Conservation (phyloP, 2,888 invertebrate genomes). For the Drosophila aldrichi region DNA sequence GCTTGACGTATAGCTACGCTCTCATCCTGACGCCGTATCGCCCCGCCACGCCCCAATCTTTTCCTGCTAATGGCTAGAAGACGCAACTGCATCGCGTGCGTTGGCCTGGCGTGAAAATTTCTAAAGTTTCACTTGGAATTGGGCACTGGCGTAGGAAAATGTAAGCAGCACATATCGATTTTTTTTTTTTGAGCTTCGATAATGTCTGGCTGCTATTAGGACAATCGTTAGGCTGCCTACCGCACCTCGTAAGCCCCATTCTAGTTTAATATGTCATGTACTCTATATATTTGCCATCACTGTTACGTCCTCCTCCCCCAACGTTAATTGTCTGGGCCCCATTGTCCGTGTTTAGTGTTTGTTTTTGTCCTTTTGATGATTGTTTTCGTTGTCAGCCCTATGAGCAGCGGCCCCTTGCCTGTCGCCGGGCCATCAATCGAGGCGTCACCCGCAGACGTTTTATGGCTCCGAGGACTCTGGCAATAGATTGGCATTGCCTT, state of each 20-base stretch:
- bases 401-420: slow-evolving; percentile 25
- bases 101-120: slow-evolving; percentile 52
- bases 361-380: slow-evolving; percentile 54
- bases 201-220: slow-evolving; percentile 39
- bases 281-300: slow-evolving; percentile 30
- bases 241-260: background rate
- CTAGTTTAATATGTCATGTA: slow-evolving; percentile 14
- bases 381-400: slow-evolving; percentile 54
- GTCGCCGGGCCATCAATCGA: slow-evolving; percentile 35
- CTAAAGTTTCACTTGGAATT: slow-evolving; percentile 49
- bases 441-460: slow-evolving; percentile 27
- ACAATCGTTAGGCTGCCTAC: slow-evolving; percentile 9
- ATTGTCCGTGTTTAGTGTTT: slow-evolving; percentile 37
- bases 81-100: slow-evolving; percentile 64
- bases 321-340: slow-evolving; percentile 21
- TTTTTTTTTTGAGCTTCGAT: slow-evolving; percentile 36
- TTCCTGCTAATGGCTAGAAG: background rate
- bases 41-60: background rate
- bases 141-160: slow-evolving; percentile 8
- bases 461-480: slow-evolving; percentile 1
- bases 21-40: background rate
- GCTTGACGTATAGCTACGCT: slow-evolving; percentile 2
- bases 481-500: slow-evolving; percentile 22
- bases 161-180: slow-evolving; percentile 52
- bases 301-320: slow-evolving; percentile 8